phyloP scores from a whole-genome alignment of 37 sponge, comb jelly and placozoan genomes.

The Mnemiopsis leidyi region DNA sequence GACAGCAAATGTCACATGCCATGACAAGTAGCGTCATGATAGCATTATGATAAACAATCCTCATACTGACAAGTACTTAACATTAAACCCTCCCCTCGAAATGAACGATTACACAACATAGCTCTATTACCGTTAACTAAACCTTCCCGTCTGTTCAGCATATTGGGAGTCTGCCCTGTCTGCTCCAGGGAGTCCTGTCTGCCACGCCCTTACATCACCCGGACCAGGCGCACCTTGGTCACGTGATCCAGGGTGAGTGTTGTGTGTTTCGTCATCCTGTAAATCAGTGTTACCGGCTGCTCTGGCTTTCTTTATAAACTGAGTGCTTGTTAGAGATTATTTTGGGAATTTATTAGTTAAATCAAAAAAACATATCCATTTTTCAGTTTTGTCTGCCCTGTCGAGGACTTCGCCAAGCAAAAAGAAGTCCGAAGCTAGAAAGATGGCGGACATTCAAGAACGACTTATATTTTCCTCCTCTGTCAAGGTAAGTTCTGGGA shows the following conservation, averaged over 20 bases:
- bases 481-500: constrained; percentile 52
- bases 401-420: constrained; percentile 53
- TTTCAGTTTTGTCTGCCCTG: constrained; percentile 48
- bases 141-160: constrained; percentile 1
- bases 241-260: constrained; percentile 53
- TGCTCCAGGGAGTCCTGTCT: constrained; percentile 1
- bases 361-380: neutral
- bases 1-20: too few species aligned
- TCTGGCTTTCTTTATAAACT: too few species aligned
- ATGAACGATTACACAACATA: too few species aligned
- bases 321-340: too few species aligned
- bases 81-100: too few species aligned
- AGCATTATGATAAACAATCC: too few species aligned
- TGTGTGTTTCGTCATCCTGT: neutral
- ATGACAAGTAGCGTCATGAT: too few species aligned
- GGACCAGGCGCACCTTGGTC: constrained; percentile 64
- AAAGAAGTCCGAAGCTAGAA: constrained; percentile 58
- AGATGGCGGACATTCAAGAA: constrained; percentile 60
- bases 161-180: constrained; percentile 49
- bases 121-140: too few species aligned
- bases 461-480: constrained; percentile 51
- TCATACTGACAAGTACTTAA: too few species aligned
- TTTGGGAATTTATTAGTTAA: too few species aligned
- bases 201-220: constrained; percentile 56
- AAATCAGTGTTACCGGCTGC: too few species aligned